Evolutionary conservation across 2,113 vertebrate genomes (phyloP), one percentile per base, ranked within the genome.

Genomic region (Typhlomys cinereus): DNA sequence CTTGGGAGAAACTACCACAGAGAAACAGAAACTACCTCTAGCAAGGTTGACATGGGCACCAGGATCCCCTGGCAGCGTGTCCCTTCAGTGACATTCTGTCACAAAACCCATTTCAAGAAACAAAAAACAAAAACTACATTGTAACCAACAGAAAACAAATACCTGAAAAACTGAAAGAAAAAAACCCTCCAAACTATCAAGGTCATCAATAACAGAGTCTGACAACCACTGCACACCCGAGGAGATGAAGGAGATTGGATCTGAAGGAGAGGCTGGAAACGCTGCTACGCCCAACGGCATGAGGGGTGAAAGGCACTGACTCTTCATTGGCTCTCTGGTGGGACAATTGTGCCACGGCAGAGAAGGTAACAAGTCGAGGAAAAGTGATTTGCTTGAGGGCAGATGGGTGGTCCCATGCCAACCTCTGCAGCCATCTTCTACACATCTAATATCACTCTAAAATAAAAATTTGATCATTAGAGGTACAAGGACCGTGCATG

Each of bases 401-500:
- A n/a, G 18, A 80, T 29, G 21, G 34, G 11, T 83, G n/a, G 71
- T 25, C 48, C 50, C 61, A 23, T 7, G 17, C 39, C 61, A 52
- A 4, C 18, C 39, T 84, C 50, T 76, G 34, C 14, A 64, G 70
- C n/a, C 59, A 59, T 34, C 54, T 69, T 80, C 50, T 81, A 29
- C 70, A 79, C 74, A 80, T 54, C 86, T 88, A 67, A 87, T 86
- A 39, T 73, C 61, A 79, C 73, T 67, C 64, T 36, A 79, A 87
- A 92, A 92, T 73, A 44, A 83, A 79, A 91, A 57, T 7, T 85
- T 44, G 17, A 62, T n/a, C 90, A 25, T 20, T 17, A 64, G 52
- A 82, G 17, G 76, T 3, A 48, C 67, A n/a, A 48, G 5, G 46
- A 84, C 39, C 73, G 36, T 5, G 39, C 44, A 23, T 23, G 57